Conservation (phyloP, 2,797 vertebrate genomes). For the Uromys caudimaculatus region DNA sequence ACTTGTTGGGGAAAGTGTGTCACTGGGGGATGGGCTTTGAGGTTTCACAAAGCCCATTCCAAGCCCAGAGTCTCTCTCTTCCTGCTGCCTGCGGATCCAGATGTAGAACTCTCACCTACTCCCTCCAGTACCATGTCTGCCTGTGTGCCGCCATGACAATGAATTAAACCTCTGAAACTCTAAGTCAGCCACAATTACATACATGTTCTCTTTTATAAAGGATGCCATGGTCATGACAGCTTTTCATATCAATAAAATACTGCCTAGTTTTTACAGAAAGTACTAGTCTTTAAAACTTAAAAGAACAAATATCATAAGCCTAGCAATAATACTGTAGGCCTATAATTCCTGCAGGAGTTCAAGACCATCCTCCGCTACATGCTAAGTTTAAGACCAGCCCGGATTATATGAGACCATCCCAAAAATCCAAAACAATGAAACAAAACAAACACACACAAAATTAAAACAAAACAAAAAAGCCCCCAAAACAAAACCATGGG, state of each 20-base stretch:
- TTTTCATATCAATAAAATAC: background rate
- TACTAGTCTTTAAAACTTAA: slow-evolving; percentile 33
- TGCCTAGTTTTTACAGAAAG: background rate
- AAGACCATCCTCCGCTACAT: background rate
- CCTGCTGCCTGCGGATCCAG: background rate
- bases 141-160: background rate
- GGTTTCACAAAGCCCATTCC: background rate
- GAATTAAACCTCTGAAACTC: background rate
- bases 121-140: background rate
- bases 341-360: background rate
- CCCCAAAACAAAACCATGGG: background rate
- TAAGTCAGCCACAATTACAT: background rate
- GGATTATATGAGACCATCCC: background rate
- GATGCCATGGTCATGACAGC: background rate
- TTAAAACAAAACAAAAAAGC: background rate
- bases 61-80: background rate
- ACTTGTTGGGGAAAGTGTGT: background rate
- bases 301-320: background rate
- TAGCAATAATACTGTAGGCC: background rate
- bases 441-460: background rate
- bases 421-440: background rate
- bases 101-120: background rate
- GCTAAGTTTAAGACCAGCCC: background rate
- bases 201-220: background rate
- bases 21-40: background rate